phyloP scores from a whole-genome alignment of 2,888 invertebrate genomes.

The Eulithis prunata region DNA sequence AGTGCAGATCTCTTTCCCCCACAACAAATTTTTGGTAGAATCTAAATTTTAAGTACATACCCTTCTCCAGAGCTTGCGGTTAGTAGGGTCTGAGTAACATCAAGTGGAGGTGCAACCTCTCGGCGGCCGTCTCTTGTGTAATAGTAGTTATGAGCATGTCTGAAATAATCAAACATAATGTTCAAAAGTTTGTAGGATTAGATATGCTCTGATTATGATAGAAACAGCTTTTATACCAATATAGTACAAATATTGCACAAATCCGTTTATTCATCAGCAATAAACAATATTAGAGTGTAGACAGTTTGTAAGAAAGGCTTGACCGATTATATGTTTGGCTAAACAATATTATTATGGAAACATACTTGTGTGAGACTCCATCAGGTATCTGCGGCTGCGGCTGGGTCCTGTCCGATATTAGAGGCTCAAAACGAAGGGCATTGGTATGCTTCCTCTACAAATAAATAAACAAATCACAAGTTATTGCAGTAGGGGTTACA shows the following conservation, averaged over 20 bases:
- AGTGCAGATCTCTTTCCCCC: too few relatives aligned
- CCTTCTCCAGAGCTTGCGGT: slow-evolving; percentile 74
- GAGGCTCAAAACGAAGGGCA: slow-evolving; percentile 88
- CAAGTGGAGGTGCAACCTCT: slow-evolving; percentile 88
- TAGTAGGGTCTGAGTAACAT: slow-evolving; percentile 73
- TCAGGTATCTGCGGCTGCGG: slow-evolving; percentile 92
- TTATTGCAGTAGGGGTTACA: slow-evolving; percentile 51
- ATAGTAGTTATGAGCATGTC: slow-evolving; percentile 93
- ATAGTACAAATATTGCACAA: too few relatives aligned
- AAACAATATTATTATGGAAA: slow-evolving; percentile 18
- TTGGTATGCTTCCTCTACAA: slow-evolving; percentile 85
- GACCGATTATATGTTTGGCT: not conserved
- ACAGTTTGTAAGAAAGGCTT: not conserved
- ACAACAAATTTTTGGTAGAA: too few relatives aligned
- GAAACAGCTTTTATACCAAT: too few relatives aligned
- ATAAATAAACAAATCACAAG: slow-evolving; percentile 31
- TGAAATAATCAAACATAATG: slow-evolving; percentile 45
- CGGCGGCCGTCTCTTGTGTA: slow-evolving; percentile 92
- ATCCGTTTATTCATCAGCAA: too few relatives aligned
- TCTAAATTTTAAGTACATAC: too few relatives aligned
- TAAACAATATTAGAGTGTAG: too few relatives aligned
- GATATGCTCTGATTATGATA: too few relatives aligned
- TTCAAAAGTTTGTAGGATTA: too few relatives aligned
- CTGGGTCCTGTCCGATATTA: slow-evolving; percentile 89
- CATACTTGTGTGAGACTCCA: slow-evolving; percentile 89